Percentiles rank a stretch among this genome's conserved stretches.
Evolutionary conservation across 1,140 invertebrate species (phyloP).

Genomic region (Himalopsyche phryganea): DNA sequence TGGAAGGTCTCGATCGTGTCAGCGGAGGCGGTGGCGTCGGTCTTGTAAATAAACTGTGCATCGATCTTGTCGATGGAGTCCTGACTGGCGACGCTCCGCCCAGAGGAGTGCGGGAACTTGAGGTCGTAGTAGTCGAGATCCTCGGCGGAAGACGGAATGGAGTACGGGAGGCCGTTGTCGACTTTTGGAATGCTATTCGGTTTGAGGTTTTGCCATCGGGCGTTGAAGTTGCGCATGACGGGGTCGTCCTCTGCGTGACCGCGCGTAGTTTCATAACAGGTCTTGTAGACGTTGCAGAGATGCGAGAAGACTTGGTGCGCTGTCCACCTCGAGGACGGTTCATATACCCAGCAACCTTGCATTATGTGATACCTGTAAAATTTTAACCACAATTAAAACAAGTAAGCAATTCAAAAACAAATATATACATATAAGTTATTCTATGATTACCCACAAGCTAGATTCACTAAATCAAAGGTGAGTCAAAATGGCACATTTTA

Average conservation of each 20-base stretch:
- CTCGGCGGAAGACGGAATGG: neutral
- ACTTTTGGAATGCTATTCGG: conserved; percentile 59
- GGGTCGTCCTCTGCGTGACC: conserved; percentile 35
- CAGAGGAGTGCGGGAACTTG: conserved; percentile 6
- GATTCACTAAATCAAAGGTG: too few relatives aligned
- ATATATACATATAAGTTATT: too few relatives aligned
- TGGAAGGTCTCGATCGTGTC: conserved; percentile 46
- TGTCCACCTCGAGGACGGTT: conserved; percentile 40
- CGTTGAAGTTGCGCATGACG: conserved; percentile 62
- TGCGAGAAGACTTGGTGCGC: conserved; percentile 57
- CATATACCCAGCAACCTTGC: conserved; percentile 60
- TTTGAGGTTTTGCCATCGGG: conserved; percentile 62
- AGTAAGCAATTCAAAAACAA: too few relatives aligned
- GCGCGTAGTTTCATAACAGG: conserved; percentile 40
- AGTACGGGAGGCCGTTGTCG: conserved; percentile 42
- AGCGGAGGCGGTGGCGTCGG: conserved; percentile 40
- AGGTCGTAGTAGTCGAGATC: conserved; percentile 7
- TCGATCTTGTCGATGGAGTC: conserved; percentile 5
- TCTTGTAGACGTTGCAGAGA: conserved; percentile 53
- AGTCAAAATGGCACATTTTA: too few relatives aligned
- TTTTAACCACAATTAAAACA: too few relatives aligned
- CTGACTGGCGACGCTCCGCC: too few relatives aligned
- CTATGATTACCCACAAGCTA: too few relatives aligned
- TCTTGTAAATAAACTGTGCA: conserved; percentile 19
- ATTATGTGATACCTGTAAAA: conserved; percentile 61